Conservation (phyloP, 2,888 invertebrate species). For the Ochropleura leucogaster region DNA sequence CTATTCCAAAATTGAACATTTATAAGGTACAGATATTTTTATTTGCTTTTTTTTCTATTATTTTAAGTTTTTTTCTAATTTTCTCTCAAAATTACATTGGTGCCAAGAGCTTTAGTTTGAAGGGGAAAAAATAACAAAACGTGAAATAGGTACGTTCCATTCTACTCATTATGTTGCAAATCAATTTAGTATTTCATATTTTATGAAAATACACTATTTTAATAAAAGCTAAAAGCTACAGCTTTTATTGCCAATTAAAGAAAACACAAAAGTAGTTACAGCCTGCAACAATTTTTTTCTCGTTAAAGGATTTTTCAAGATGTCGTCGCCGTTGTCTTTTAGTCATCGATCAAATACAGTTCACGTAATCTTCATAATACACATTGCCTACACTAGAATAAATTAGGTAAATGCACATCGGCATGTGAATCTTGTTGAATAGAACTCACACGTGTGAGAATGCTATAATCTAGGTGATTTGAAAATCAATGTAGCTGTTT, state of each 20-base stretch:
- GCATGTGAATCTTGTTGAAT: not conserved
- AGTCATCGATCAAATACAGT: not conserved
- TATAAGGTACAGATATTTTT: not conserved
- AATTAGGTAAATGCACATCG: not conserved
- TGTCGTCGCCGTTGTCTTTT: not conserved
- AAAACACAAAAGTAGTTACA: not conserved
- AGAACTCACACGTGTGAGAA: not conserved
- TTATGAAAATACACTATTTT: not conserved
- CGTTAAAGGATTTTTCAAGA: not conserved
- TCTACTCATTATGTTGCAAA: not conserved
- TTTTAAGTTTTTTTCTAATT: no score
- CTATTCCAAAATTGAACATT: not conserved
- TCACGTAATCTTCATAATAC: not conserved
- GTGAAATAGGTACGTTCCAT: slow-evolving; percentile 5
- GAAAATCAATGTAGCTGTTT: slow-evolving; percentile 13
- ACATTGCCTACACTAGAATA: not conserved
- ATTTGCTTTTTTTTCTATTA: not conserved
- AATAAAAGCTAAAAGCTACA: not conserved
- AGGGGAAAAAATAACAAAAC: slow-evolving; percentile 18
- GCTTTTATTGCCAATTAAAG: not conserved
- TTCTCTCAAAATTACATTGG: not conserved
- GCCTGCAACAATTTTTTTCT: not conserved
- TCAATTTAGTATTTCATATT: not conserved
- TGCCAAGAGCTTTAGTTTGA: not conserved
- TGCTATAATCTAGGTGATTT: slow-evolving; percentile 9